Percentiles rank a stretch among this genome's conserved stretches.
phyloP scores from a whole-genome alignment of 2,113 vertebrate genomes.

The Anseranas semipalmata region DNA sequence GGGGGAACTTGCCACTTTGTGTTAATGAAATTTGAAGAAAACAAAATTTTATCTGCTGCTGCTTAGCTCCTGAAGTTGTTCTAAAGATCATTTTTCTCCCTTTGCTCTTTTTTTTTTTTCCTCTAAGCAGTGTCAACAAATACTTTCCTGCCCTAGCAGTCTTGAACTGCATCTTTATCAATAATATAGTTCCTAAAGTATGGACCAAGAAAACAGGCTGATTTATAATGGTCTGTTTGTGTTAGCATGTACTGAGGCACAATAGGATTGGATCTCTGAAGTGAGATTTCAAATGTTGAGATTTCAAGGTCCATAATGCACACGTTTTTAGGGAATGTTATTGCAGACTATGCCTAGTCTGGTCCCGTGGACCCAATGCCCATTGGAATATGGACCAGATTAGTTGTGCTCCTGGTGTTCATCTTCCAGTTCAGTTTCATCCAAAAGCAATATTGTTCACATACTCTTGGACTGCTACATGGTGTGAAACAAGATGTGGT shows the following conservation, averaged over 20 bases:
- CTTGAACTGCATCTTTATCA: neutral
- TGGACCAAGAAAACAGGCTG: neutral
- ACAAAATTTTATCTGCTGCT: neutral
- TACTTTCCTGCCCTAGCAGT: neutral
- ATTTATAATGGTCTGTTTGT: neutral
- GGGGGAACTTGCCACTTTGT: neutral
- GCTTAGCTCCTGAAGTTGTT: neutral
- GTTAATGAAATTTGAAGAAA: neutral
- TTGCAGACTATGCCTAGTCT: neutral
- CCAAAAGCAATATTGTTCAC: neutral
- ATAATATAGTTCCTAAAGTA: neutral
- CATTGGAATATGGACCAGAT: neutral
- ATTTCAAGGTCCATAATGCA: neutral
- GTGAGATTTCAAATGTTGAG: neutral
- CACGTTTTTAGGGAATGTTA: neutral
- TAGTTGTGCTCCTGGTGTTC: neutral
- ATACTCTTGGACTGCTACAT: neutral
- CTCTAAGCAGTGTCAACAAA: neutral
- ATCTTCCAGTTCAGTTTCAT: neutral
- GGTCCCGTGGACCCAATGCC: neutral
- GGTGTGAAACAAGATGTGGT: neutral
- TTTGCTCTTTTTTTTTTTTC: neutral
- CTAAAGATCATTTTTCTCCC: neutral
- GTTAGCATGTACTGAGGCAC: neutral
- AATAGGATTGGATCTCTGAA: neutral